A percentile compares a stretch with the other conserved stretches of the same genome.
Conservation (phyloP, 1,140 invertebrate species). For the Theocolax elegans region DNA sequence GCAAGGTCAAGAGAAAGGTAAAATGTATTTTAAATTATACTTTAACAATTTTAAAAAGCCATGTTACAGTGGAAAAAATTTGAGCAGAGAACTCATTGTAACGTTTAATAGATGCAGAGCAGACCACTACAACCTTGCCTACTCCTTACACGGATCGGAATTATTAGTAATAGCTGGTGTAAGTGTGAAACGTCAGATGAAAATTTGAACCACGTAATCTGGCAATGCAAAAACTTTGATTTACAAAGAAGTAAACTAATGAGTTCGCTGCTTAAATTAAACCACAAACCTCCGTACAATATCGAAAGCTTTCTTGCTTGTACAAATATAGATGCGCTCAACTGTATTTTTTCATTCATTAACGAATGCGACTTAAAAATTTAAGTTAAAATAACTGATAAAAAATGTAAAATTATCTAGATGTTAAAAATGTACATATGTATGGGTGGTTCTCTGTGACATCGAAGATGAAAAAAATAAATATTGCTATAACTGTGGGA, state of each 20-base stretch:
- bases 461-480: no score
- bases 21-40: not conserved
- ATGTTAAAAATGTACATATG: no score
- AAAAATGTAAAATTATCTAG: no score
- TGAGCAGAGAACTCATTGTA: not conserved
- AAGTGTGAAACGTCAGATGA: not conserved
- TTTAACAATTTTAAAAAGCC: not conserved
- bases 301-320: not conserved
- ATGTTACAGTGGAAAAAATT: not conserved
- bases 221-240: not conserved
- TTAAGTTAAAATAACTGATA: no score
- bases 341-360: not conserved
- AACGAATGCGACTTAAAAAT: no score
- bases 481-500: no score
- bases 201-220: slow-evolving; percentile 1
- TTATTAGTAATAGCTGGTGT: not conserved
- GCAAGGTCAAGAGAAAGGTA: no score
- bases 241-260: not conserved
- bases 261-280: not conserved
- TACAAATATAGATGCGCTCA: not conserved
- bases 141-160: not conserved
- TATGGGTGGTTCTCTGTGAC: no score
- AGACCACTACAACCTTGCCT: not conserved
- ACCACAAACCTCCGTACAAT: not conserved
- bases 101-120: not conserved